phyloP scores from a whole-genome alignment of 2,113 vertebrate genomes.

The Lagopus muta region DNA sequence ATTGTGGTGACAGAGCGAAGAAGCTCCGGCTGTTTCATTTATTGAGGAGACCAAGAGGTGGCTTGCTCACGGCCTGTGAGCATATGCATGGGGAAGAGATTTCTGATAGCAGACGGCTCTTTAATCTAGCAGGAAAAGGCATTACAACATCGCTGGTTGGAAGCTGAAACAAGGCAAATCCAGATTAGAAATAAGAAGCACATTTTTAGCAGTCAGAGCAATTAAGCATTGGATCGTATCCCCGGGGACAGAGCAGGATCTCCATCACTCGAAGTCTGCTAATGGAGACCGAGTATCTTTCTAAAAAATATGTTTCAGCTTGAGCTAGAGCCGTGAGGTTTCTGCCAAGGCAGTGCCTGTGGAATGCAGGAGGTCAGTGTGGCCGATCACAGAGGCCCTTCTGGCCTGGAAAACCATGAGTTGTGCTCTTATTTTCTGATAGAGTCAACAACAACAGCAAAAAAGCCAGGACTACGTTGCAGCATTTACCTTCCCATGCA shows the following conservation, averaged over 20 bases:
- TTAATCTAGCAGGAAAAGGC: constrained; percentile 73
- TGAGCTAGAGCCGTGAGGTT: not conserved
- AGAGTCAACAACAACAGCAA: not conserved
- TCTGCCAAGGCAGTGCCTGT: constrained; percentile 29
- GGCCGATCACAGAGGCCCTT: not conserved
- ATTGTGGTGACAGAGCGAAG: constrained; percentile 63
- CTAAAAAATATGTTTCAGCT: not conserved
- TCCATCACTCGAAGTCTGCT: constrained; percentile 44
- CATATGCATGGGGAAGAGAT: constrained; percentile 56
- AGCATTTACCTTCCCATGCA: not conserved
- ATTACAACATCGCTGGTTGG: constrained; percentile 61
- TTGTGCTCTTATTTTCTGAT: not conserved
- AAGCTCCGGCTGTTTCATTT: constrained; percentile 65
- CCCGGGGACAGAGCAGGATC: constrained; percentile 52
- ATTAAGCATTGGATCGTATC: constrained; percentile 52
- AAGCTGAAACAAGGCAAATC: constrained; percentile 66
- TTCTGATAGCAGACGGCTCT: constrained; percentile 68
- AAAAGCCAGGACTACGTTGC: not conserved
- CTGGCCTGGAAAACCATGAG: constrained; percentile 3
- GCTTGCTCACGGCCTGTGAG: constrained; percentile 47
- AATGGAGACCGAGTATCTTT: constrained; percentile 26
- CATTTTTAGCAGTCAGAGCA: constrained; percentile 68
- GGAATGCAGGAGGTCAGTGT: constrained; percentile 42
- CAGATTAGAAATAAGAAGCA: constrained; percentile 71
- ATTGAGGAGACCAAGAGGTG: constrained; percentile 66